Conservation (phyloP, 1,140 invertebrate species). For the Palaemon carinicauda region DNA sequence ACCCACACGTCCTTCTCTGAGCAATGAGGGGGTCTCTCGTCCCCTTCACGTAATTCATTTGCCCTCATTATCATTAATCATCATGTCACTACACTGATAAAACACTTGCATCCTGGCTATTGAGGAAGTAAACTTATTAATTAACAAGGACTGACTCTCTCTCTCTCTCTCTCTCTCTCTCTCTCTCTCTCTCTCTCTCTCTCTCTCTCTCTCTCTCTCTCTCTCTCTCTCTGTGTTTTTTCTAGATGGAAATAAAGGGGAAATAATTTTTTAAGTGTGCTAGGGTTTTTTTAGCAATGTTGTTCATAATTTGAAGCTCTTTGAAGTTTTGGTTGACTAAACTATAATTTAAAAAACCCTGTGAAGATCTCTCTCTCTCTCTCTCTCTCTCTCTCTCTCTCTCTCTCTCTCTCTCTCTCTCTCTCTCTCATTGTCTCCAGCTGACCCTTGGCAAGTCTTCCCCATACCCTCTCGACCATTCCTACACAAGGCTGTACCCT, state of each 20-base stretch:
- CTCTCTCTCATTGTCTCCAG: background rate
- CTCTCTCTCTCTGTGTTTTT: background rate
- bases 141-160: background rate
- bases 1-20: slow-evolving; percentile 6
- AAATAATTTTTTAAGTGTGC: no score
- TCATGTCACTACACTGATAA: background rate
- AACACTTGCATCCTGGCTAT: background rate
- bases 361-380: no score
- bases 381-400: slow-evolving; percentile 1
- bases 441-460: background rate
- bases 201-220: background rate
- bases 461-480: background rate
- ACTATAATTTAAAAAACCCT: no score
- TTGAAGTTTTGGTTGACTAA: no score
- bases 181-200: background rate
- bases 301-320: no score
- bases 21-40: slow-evolving; percentile 10
- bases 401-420: background rate
- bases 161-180: slow-evolving; percentile 5
- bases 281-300: no score
- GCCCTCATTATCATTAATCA: background rate
- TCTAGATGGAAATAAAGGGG: no score
- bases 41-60: slow-evolving; percentile 36
- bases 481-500: background rate
- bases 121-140: background rate